Base-by-base conservation (phyloP, 2,113 vertebrate genomes). In the Noctilio leporinus region DNA sequence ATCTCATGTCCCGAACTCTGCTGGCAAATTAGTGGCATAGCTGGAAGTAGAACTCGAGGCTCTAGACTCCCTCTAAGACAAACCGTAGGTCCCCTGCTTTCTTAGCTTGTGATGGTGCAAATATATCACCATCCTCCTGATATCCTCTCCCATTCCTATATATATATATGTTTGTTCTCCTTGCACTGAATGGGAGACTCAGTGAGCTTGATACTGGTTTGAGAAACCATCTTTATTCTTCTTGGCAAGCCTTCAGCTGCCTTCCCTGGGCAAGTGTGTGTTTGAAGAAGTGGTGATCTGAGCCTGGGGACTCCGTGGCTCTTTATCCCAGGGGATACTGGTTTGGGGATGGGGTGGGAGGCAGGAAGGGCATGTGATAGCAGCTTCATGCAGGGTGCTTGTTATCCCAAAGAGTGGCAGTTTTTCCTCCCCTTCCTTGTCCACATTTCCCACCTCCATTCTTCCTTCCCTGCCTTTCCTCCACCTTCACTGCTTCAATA, bases 201-300 rank as follows among this genome's bases (percentile, higher is more conserved):
- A 24, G 14, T 91, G 45, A 49, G 65, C 38, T 73, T 35, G 35
- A 7, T 26, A 26, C 4, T 57, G 22, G 43, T 83, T 90, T 94
- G 89, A 96, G 43, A 93, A 93, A 40, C 51, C 22, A 30, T 86
- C 51, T 86, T n/a, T 93, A 57, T 80, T 85, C 35, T 10, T 80
- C 77, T 90, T 53, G 17, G 81, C 64, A 93, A n/a, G 67, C 28
- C 28, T 73, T 59, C 28, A n/a, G 14, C 49, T 87, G 43, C 62
- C 75, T 92, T 87, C 59, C 40, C 57, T n/a, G 64, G 75, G 81
- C 49, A 65, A 51, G 22, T 81, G 16, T n/a, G 20, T 85, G 35
- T 81, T 22, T 82, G 53, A 91, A 69, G 49, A 78, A 67, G 20
- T 89, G 28, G 26, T 40, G 73, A 4, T 65, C 70, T 64, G 64